Base-by-base conservation (phyloP, 2,888 invertebrate species). In the Patella depressa region DNA sequence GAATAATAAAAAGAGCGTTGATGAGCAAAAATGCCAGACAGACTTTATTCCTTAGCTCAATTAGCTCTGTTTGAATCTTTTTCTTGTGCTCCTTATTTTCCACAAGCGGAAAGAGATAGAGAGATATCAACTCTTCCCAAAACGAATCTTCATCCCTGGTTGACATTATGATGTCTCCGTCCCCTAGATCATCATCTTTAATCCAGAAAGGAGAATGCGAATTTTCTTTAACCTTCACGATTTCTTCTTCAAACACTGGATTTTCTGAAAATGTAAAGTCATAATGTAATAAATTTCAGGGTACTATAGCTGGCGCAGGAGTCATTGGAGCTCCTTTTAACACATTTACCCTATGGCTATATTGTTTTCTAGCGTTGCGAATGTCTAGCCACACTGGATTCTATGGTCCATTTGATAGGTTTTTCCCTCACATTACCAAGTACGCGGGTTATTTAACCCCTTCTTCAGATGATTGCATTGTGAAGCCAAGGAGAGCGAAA, bases 1-100 rank as follows among this genome's bases (percentile, higher is more conserved):
- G 97, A 92, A 98, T 95, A 89, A 99, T 97, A 94, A 98, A 99
- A 89, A 98, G 95, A 85, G 98, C 97, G 93, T 98, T 98, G 93
- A 97, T 93, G 97, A 98, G 98, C 94, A 98, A 96, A 94, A 98
- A 98, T 15, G 77, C 80, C 34, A 84, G 74, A 65, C 80, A 79
- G 45, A 79, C 96, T 89, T 96, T 95, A 93, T 98, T 97, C 91
- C 98, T 94, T 89, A 98, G 94, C 92, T 97, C 97, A 94, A 96
- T 96, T 91, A 98, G 94, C 0, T 77, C 73, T 3, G 65, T 71
- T 19, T 81, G 81, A 11, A 84, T 76, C 15, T 86, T 80, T 53
- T 81, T 71, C 78, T 95, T 95, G 53, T 80, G 45, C 77, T 95
- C 95, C 89, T 96, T 96, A 92, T 98, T 96, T 88, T 96, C 96